Percentiles rank a stretch among this genome's conserved stretches.
Conservation (phyloP, 2,888 invertebrate genomes). For the Drosophila mimetica region DNA sequence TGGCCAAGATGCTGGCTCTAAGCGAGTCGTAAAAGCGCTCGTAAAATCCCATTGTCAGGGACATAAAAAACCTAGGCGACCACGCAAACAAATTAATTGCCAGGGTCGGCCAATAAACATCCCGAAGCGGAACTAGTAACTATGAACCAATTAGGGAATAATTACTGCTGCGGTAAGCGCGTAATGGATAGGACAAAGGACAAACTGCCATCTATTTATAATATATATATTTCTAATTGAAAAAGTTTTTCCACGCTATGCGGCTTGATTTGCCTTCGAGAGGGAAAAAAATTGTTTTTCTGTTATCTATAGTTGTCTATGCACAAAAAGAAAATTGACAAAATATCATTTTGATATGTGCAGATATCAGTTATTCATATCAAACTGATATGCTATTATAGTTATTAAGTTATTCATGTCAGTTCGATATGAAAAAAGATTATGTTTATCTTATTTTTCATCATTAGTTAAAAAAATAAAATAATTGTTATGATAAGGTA, state of each 20-base stretch:
- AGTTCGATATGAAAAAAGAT: too few species aligned
- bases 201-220: not conserved
- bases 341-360: too few species aligned
- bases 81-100: constrained; percentile 33
- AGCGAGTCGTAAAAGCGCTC: constrained; percentile 23
- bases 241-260: not conserved
- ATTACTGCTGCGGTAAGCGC: constrained; percentile 13
- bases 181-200: not conserved
- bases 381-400: too few species aligned
- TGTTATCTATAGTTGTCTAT: too few species aligned
- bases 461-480: too few species aligned
- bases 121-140: constrained; percentile 20
- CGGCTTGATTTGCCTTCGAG: too few species aligned
- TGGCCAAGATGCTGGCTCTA: constrained; percentile 24
- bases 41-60: constrained; percentile 29
- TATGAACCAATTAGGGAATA: constrained; percentile 20
- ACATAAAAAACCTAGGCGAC: constrained; percentile 22
- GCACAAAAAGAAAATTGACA: too few species aligned
- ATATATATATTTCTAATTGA: not conserved
- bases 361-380: too few species aligned
- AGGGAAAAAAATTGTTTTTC: too few species aligned
- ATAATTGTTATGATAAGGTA: too few species aligned
- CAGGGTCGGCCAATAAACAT: constrained; percentile 18
- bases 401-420: too few species aligned
- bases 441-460: too few species aligned